A percentile compares a stretch with the other conserved stretches of the same genome.
Evolutionary conservation across 2,797 vertebrate species (phyloP).

Genomic region (Intellagama lesueurii): DNA sequence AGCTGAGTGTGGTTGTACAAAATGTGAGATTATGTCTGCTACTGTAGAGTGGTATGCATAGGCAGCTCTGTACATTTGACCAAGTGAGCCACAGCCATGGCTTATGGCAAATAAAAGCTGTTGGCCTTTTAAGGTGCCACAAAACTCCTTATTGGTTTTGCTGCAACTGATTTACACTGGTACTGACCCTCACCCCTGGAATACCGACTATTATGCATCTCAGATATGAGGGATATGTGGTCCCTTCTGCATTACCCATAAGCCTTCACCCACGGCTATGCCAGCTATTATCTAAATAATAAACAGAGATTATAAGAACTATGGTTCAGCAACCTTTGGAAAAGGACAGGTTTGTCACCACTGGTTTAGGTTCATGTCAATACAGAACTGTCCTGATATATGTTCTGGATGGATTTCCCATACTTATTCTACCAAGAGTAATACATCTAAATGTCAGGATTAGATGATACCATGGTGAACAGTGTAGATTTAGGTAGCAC

Average conservation of each 20-base stretch:
- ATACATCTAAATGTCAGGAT: slow-evolving; percentile 16
- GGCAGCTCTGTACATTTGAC: too few relatives aligned
- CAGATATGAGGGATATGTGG: background rate
- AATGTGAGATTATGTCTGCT: slow-evolving; percentile 37
- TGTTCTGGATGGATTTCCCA: background rate
- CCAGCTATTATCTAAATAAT: too few relatives aligned
- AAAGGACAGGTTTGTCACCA: background rate
- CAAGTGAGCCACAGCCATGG: too few relatives aligned
- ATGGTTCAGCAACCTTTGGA: background rate
- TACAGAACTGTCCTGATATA: background rate
- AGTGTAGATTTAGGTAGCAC: background rate
- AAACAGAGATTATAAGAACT: background rate
- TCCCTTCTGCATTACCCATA: background rate
- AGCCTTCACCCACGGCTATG: background rate
- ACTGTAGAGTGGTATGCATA: background rate
- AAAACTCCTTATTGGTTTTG: too few relatives aligned
- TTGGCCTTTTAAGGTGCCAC: too few relatives aligned
- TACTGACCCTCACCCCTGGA: too few relatives aligned
- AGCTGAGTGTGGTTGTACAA: slow-evolving; percentile 8
- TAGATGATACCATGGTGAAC: background rate
- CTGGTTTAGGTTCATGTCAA: background rate
- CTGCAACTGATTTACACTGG: too few relatives aligned
- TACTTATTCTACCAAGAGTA: background rate
- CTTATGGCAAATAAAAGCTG: too few relatives aligned
- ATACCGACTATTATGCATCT: background rate